phyloP scores from a whole-genome alignment of 1,140 invertebrate genomes.

The Procambarus clarkii region DNA sequence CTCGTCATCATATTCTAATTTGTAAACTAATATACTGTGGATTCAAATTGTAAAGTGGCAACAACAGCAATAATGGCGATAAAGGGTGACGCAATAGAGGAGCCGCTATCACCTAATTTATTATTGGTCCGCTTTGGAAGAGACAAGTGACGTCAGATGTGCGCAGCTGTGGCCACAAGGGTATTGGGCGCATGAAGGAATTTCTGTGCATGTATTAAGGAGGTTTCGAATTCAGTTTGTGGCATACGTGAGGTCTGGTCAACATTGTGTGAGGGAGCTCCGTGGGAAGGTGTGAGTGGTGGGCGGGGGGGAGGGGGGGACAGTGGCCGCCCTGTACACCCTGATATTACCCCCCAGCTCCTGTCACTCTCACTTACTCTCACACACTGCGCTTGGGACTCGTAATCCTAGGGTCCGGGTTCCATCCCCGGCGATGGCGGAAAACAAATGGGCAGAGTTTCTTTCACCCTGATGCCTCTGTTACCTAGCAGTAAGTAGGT shows the following conservation, averaged over 20 bases:
- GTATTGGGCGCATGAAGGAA: background rate
- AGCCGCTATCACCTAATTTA: constrained; percentile 49
- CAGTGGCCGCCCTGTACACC: background rate
- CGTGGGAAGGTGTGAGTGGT: background rate
- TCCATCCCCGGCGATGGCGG: too few relatives aligned
- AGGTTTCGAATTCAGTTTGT: constrained; percentile 14
- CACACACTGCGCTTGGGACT: too few relatives aligned
- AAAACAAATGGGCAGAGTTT: too few relatives aligned
- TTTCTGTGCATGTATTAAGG: background rate
- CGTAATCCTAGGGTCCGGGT: too few relatives aligned
- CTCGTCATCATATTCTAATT: background rate
- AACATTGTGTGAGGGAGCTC: background rate
- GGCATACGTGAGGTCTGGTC: background rate
- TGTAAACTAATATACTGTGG: background rate
- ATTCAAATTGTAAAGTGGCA: constrained; percentile 21
- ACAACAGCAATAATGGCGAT: constrained; percentile 27
- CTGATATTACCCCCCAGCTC: too few relatives aligned
- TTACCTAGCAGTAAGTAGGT: too few relatives aligned
- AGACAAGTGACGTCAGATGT: constrained; percentile 37
- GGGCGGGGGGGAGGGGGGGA: background rate
- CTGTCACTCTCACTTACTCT: too few relatives aligned
- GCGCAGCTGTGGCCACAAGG: constrained; percentile 20
- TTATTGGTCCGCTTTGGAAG: constrained; percentile 17
- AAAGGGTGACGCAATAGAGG: constrained; percentile 39
- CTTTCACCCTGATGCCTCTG: too few relatives aligned